A percentile compares a stretch with the other conserved stretches of the same genome.
Conservation (phyloP, 2,888 invertebrate species). For the Ophioninae sp. region DNA sequence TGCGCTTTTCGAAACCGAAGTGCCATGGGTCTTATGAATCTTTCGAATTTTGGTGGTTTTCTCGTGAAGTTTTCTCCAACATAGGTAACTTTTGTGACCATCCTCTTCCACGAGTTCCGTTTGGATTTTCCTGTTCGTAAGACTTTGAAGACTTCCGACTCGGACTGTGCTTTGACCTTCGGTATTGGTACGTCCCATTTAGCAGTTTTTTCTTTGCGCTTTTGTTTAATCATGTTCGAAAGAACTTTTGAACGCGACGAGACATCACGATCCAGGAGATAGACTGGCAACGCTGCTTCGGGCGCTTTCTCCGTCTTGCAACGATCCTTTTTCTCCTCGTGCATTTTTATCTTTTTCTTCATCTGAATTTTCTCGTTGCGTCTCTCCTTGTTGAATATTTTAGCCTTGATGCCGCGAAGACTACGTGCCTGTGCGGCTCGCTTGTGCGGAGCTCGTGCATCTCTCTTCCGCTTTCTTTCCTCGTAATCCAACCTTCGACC, state of each 20-base stretch:
- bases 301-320: constrained; percentile 91
- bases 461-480: constrained; percentile 96
- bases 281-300: constrained; percentile 97
- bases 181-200: constrained; percentile 99
- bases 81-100: constrained; percentile 99
- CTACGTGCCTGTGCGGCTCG: constrained; percentile 94
- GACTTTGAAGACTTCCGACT: constrained; percentile 98
- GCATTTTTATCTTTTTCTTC: constrained; percentile 98
- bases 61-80: constrained; percentile 99
- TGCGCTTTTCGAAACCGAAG: constrained; percentile 98
- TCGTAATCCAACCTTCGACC: constrained; percentile 98
- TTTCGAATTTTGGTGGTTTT: constrained; percentile 99
- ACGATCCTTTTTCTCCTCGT: constrained; percentile 96
- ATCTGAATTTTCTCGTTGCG: constrained; percentile 99
- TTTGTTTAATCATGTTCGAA: constrained; percentile 99
- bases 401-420: constrained; percentile 97
- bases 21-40: constrained; percentile 99
- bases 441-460: constrained; percentile 96
- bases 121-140: constrained; percentile 95
- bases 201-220: constrained; percentile 99
- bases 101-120: constrained; percentile 98
- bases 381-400: constrained; percentile 97
- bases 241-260: constrained; percentile 97
- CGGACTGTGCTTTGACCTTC: constrained; percentile 97
- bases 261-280: constrained; percentile 97